Conservation (phyloP, 1,140 invertebrate species). For the Tigriopus japonicus region DNA sequence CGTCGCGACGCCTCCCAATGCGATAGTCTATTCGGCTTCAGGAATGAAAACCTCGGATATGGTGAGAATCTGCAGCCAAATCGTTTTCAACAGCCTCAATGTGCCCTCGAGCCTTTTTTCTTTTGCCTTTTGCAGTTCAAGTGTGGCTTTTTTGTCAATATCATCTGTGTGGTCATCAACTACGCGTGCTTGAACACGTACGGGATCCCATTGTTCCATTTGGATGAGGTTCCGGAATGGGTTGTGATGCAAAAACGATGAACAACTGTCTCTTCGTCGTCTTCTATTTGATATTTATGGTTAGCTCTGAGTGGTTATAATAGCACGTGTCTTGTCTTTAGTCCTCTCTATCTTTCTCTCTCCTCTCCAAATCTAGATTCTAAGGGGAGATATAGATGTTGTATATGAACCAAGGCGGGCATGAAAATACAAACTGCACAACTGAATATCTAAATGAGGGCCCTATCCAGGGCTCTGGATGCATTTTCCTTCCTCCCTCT, state of each 20-base stretch:
- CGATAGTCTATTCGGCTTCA: conserved; percentile 63
- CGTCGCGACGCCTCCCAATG: conserved; percentile 75
- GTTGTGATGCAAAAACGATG: neutral
- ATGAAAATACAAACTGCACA: too few species aligned
- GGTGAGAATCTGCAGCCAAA: conserved; percentile 25
- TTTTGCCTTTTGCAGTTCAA: neutral
- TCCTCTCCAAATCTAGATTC: too few species aligned
- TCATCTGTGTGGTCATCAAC: conserved; percentile 4
- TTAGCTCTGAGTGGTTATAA: too few species aligned
- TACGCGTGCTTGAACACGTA: neutral
- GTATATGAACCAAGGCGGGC: too few species aligned
- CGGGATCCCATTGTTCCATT: neutral
- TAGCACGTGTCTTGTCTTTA: too few species aligned
- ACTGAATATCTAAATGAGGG: too few species aligned
- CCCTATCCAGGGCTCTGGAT: too few species aligned
- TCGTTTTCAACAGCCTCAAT: neutral
- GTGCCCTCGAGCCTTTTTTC: neutral
- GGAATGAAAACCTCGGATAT: conserved; percentile 55
- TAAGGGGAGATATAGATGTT: too few species aligned
- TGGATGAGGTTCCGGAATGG: neutral
- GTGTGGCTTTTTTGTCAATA: neutral
- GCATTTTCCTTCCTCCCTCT: too few species aligned
- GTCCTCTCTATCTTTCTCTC: too few species aligned
- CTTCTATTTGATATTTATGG: too few species aligned
- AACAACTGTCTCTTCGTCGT: too few species aligned